phyloP scores from a whole-genome alignment of 2,797 vertebrate species.

The Hoplostethus atlanticus region DNA sequence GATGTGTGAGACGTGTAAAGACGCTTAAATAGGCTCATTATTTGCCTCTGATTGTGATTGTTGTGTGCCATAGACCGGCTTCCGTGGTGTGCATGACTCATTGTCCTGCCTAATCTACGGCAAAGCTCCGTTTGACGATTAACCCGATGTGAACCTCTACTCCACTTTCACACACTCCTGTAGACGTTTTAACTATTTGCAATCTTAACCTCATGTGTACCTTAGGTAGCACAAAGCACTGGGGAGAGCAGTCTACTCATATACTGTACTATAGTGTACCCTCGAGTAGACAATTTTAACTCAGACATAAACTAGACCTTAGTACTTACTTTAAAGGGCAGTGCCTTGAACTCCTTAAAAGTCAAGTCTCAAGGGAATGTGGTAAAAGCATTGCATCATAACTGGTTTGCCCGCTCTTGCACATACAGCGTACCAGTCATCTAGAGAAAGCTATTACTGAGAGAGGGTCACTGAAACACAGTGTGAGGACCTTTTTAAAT shows the following conservation, averaged over 20 bases:
- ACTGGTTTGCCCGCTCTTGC: slow-evolving; percentile 52
- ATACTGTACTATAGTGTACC: slow-evolving; percentile 44
- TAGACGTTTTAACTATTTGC: slow-evolving; percentile 15
- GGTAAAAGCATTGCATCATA: slow-evolving; percentile 74
- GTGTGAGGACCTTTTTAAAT: slow-evolving; percentile 51
- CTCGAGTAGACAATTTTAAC: slow-evolving; percentile 58
- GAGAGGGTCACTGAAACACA: slow-evolving; percentile 53
- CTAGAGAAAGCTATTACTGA: slow-evolving; percentile 64
- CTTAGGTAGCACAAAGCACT: slow-evolving; percentile 4
- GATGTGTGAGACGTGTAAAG: too few relatives aligned
- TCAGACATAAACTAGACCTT: slow-evolving; percentile 51
- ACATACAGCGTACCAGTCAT: slow-evolving; percentile 47
- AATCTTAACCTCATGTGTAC: slow-evolving; percentile 28
- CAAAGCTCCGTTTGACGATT: slow-evolving; percentile 10
- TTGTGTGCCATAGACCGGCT: too few relatives aligned
- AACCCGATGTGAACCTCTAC: background rate
- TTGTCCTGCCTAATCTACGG: too few relatives aligned
- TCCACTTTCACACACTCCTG: slow-evolving; percentile 7
- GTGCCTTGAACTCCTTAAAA: slow-evolving; percentile 66
- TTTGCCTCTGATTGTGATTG: too few relatives aligned
- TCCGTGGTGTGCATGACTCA: too few relatives aligned
- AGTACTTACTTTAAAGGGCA: slow-evolving; percentile 50
- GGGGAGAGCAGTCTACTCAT: slow-evolving; percentile 36
- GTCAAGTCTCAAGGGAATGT: slow-evolving; percentile 59
- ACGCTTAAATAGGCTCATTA: too few relatives aligned